phyloP scores from a whole-genome alignment of 2,888 invertebrate genomes.

The Carabus problematicus region DNA sequence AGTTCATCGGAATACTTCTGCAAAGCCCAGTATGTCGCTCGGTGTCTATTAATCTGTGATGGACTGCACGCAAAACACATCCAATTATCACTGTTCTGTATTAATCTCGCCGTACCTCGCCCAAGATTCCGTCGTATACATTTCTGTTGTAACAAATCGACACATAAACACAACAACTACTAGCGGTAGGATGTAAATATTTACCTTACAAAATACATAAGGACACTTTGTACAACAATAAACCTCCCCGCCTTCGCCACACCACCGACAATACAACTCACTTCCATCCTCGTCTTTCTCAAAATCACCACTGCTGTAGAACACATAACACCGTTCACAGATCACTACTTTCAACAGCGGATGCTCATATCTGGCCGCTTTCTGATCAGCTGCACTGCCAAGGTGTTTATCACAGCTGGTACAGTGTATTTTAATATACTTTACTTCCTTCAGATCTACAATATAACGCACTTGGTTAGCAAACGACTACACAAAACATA shows the following conservation, averaged over 20 bases:
- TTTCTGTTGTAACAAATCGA: slow-evolving; percentile 65
- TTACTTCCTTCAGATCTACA: slow-evolving; percentile 67
- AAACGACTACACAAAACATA: not conserved
- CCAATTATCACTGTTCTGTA: slow-evolving; percentile 81
- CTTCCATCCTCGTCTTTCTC: slow-evolving; percentile 85
- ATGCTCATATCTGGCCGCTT: slow-evolving; percentile 72
- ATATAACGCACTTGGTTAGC: slow-evolving; percentile 45
- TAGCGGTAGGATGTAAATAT: slow-evolving; percentile 30
- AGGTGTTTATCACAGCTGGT: slow-evolving; percentile 78
- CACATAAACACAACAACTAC: slow-evolving; percentile 20
- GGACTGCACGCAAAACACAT: slow-evolving; percentile 79
- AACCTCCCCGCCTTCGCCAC: slow-evolving; percentile 75
- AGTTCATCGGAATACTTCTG: slow-evolving; percentile 71
- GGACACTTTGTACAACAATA: slow-evolving; percentile 80
- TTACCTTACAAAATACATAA: slow-evolving; percentile 75
- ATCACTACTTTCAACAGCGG: slow-evolving; percentile 76
- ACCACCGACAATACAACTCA: slow-evolving; percentile 84
- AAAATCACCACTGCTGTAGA: slow-evolving; percentile 82
- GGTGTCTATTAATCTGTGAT: slow-evolving; percentile 68
- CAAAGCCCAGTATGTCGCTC: slow-evolving; percentile 76
- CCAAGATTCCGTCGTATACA: slow-evolving; percentile 79
- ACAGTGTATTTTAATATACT: slow-evolving; percentile 71
- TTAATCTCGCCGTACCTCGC: slow-evolving; percentile 69
- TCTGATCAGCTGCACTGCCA: slow-evolving; percentile 72
- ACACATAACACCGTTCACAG: slow-evolving; percentile 75